A percentile compares a stretch with the other conserved stretches of the same genome.
Conservation (phyloP, 2,797 vertebrate genomes). For the Chiloscyllium punctatum region DNA sequence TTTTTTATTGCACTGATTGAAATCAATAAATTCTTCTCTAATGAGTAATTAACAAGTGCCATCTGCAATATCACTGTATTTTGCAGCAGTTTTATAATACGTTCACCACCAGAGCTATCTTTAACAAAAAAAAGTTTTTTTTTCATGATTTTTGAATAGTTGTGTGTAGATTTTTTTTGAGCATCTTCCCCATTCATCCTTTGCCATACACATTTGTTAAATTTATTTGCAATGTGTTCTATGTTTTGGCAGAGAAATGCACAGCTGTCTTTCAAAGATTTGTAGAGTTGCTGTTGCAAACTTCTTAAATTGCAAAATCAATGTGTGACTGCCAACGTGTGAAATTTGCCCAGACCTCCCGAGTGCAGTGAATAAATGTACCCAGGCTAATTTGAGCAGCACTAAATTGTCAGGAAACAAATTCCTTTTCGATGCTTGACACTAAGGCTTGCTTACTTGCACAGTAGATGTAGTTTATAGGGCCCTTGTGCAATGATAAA, state of each 20-base stretch:
- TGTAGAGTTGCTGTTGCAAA: slow-evolving; percentile 50
- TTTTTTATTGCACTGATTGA: background rate
- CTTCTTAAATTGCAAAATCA: slow-evolving; percentile 56
- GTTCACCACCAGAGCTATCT: background rate
- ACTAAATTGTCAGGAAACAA: slow-evolving; percentile 33
- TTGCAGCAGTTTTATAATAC: background rate
- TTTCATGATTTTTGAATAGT: background rate
- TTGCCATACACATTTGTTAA: background rate
- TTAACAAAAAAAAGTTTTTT: background rate
- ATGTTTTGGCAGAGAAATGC: background rate
- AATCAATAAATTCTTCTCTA: background rate
- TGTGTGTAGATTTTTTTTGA: background rate
- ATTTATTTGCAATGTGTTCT: background rate
- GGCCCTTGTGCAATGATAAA: slow-evolving; percentile 32
- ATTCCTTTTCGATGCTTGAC: slow-evolving; percentile 24
- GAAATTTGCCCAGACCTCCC: slow-evolving; percentile 49
- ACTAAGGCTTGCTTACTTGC: slow-evolving; percentile 30
- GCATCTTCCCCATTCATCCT: background rate
- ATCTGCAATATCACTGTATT: background rate
- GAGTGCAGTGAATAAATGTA: slow-evolving; percentile 36
- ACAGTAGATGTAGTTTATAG: slow-evolving; percentile 34
- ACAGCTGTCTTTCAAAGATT: slow-evolving; percentile 43
- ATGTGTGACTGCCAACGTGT: slow-evolving; percentile 57
- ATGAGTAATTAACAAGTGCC: background rate
- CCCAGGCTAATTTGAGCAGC: slow-evolving; percentile 35